These are phyloP conservation scores for Sphaerophoria rueppellii DNA, from an alignment of 2,888 invertebrate species.

Conservation along the genomic window DNA sequence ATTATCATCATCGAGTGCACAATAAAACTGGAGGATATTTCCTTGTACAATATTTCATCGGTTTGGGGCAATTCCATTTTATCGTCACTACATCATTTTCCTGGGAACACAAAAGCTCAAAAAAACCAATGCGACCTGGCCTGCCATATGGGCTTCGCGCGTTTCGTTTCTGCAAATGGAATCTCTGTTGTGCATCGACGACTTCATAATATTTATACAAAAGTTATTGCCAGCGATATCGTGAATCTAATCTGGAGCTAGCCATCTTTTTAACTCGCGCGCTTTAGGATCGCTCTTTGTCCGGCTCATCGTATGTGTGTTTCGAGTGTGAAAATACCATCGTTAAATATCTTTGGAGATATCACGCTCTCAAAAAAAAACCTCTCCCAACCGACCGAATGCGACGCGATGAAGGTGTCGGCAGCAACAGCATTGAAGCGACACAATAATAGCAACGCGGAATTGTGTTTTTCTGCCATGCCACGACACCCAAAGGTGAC, in stretches of 20 bases:
- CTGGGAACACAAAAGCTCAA: slow-evolving; percentile 37
- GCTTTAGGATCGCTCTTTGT: slow-evolving; percentile 56
- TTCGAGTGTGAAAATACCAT: slow-evolving; percentile 64
- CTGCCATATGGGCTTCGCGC: slow-evolving; percentile 37
- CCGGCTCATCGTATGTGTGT: slow-evolving; percentile 8
- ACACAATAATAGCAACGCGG: slow-evolving; percentile 68
- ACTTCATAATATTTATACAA: slow-evolving; percentile 71
- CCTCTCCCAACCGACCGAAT: not conserved
- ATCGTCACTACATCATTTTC: slow-evolving; percentile 70
- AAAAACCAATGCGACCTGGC: slow-evolving; percentile 19
- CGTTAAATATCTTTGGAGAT: slow-evolving; percentile 51
- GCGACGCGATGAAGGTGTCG: not conserved
- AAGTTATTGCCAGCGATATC: slow-evolving; percentile 69
- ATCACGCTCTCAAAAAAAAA: slow-evolving; percentile 16
- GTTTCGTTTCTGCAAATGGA: slow-evolving; percentile 18
- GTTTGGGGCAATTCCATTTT: slow-evolving; percentile 63
- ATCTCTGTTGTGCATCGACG: slow-evolving; percentile 69
- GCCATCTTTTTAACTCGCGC: slow-evolving; percentile 37
- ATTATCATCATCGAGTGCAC: slow-evolving; percentile 18
- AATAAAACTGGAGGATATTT: slow-evolving; percentile 54
- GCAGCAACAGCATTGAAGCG: slow-evolving; percentile 38
- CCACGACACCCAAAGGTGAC: slow-evolving; percentile 66
- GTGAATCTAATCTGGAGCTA: slow-evolving; percentile 65
- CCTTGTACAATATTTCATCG: slow-evolving; percentile 72
- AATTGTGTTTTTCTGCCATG: slow-evolving; percentile 53